phyloP scores from a whole-genome alignment of 2,113 vertebrate species.

The Tetraodon nigroviridis region DNA sequence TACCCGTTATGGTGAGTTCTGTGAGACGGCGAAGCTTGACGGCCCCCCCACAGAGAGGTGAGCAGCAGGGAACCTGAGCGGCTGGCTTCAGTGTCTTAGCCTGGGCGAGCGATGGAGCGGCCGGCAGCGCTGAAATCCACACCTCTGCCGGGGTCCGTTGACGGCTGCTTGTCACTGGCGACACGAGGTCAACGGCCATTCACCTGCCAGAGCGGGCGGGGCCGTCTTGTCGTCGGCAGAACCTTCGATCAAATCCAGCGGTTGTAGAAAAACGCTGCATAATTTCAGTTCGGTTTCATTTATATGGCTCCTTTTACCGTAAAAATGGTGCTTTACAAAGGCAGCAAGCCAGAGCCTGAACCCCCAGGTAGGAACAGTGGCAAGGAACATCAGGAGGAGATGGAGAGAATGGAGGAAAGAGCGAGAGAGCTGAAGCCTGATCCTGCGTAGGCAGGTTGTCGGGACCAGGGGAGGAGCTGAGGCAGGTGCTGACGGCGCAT shows the following conservation, averaged over 20 bases:
- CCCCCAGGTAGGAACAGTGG: too few species aligned
- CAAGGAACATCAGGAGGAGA: too few species aligned
- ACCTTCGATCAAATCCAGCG: too few species aligned
- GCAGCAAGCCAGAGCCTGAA: too few species aligned
- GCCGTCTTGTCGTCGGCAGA: too few species aligned
- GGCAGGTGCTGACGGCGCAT: neutral
- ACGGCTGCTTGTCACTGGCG: conserved; percentile 37
- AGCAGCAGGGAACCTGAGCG: conserved; percentile 60
- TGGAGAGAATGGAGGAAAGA: too few species aligned
- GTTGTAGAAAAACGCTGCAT: too few species aligned
- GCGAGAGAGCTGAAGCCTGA: too few species aligned
- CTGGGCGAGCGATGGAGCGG: conserved; percentile 50
- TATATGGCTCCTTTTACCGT: too few species aligned
- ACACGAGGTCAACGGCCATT: conserved; percentile 20
- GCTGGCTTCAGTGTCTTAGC: conserved; percentile 67
- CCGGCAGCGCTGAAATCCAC: conserved; percentile 59
- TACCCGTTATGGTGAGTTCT: conserved; percentile 89
- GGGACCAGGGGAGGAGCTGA: neutral
- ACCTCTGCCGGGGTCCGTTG: conserved; percentile 37
- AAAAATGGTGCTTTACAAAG: too few species aligned
- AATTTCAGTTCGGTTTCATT: too few species aligned
- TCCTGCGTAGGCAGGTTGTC: neutral
- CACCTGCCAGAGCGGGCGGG: neutral
- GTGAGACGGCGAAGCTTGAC: conserved; percentile 23
- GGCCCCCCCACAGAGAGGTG: conserved; percentile 16